Evolutionary conservation across 2,113 vertebrate genomes (phyloP).

Genomic region (Empidonax traillii): DNA sequence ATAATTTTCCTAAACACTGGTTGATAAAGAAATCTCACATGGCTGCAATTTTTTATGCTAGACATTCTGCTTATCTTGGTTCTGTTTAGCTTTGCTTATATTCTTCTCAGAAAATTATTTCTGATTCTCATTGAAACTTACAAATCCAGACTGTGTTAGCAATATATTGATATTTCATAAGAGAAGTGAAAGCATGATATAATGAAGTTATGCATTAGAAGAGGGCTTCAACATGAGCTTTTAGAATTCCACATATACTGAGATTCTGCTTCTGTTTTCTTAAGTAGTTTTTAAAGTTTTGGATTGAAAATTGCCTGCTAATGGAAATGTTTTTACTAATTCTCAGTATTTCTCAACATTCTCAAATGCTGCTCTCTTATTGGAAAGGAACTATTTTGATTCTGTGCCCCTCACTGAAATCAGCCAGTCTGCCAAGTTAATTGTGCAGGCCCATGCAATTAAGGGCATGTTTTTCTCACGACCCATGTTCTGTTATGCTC

Average conservation of each 20-base stretch:
- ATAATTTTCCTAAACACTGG: not conserved
- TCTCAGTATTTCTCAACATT: not conserved
- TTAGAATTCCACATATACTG: not conserved
- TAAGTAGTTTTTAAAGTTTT: not conserved
- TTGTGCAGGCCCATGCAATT: not conserved
- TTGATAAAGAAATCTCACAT: not conserved
- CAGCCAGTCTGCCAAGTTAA: not conserved
- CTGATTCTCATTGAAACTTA: not conserved
- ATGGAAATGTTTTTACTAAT: not conserved
- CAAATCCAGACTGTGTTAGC: not conserved
- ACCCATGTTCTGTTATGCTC: not conserved
- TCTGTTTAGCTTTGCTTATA: not conserved
- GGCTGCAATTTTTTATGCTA: not conserved
- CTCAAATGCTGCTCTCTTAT: not conserved
- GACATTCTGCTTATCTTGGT: not conserved
- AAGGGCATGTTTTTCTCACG: not conserved
- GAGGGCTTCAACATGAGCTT: not conserved
- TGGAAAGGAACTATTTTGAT: not conserved
- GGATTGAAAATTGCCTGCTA: not conserved
- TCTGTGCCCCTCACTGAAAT: not conserved
- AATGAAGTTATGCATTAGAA: not conserved
- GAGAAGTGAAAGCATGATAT: not conserved
- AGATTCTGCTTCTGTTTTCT: not conserved
- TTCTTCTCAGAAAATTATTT: not conserved
- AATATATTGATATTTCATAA: not conserved